Conservation (phyloP, 1,140 invertebrate genomes). For the Forficula auricularia region DNA sequence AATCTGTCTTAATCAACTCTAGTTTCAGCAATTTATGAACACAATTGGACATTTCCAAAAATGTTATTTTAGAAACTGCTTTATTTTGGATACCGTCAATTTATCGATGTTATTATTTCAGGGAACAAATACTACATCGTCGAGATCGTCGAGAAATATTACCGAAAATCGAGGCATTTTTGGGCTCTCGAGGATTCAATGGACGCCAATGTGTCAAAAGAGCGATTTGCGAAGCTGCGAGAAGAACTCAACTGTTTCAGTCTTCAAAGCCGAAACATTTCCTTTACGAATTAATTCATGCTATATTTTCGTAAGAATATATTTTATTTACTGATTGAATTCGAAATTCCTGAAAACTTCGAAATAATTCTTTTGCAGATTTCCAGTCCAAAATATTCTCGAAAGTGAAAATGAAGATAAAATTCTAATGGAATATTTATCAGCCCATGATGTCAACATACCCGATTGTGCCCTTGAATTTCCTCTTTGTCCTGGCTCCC, state of each 20-base stretch:
- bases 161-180: constrained; percentile 28
- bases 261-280: not conserved
- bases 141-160: constrained; percentile 23
- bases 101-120: not conserved
- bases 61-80: no score
- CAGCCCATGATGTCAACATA: not conserved
- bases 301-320: constrained; percentile 5
- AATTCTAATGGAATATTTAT: not conserved
- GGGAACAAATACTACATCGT: constrained; percentile 23
- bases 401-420: not conserved
- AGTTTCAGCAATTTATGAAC: no score
- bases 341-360: no score
- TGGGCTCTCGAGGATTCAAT: constrained; percentile 22
- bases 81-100: no score
- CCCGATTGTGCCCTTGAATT: not conserved
- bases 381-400: not conserved
- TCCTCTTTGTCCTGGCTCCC: not conserved
- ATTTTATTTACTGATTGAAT: not conserved
- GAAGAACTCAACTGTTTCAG: not conserved
- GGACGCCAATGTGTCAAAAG: constrained; percentile 7
- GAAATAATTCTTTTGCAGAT: not conserved
- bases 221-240: constrained; percentile 10
- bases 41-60: no score
- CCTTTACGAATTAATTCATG: constrained; percentile 10
- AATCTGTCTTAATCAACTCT: not conserved